Evolutionary conservation across 2,888 invertebrate species (phyloP), one percentile per base, ranked within the genome.

Genomic region (Chalcosyrphus nemorum): DNA sequence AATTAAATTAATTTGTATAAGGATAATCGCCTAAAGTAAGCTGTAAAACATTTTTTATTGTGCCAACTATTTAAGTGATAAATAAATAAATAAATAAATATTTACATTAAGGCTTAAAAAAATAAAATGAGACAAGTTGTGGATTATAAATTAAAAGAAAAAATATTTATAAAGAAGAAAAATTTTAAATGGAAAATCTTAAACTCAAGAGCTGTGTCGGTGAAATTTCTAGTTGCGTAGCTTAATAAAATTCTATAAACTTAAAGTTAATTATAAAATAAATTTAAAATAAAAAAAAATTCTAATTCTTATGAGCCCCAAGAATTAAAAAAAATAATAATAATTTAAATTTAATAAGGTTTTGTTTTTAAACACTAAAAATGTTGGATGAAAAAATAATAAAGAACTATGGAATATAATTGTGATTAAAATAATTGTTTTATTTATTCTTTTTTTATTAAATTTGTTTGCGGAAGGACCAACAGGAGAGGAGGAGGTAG

Each of bases 251-350:
- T n/a, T 50, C 11, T 47, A 27, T 19, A 45, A 56, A 43, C 7
- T 21, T 50, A 43, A 13, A 47, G 13, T 38, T 13, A 65, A 63
- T 32, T 45, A 24, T 6, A 13, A 19, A 27, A 9, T 5, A 35
- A 17, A 45, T 43, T n/a, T 19, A 45, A 45, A 11, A 11, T 43
- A 32, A 47, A 17, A 24, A 54, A 9, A 32, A 47, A 63, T 35
- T 7, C 41, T 84, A 87, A 87, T 89, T 89, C 88, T 87, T 87
- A 81, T 68, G 88, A 88, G 88, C 88, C 88, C 88, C 86, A 85
- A 87, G 89, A 89, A 88, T 88, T 88, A 85, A 68, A 71, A 59
- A 63, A 38, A 72, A 35, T 56, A 29, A 56, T 24, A 17, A 17
- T 24, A 50, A 29, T 43, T 45, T 15, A 13, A 35, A 47, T 9